Conservation (phyloP, 64 coral and sea anemone species). For the Trachythela sp. region DNA sequence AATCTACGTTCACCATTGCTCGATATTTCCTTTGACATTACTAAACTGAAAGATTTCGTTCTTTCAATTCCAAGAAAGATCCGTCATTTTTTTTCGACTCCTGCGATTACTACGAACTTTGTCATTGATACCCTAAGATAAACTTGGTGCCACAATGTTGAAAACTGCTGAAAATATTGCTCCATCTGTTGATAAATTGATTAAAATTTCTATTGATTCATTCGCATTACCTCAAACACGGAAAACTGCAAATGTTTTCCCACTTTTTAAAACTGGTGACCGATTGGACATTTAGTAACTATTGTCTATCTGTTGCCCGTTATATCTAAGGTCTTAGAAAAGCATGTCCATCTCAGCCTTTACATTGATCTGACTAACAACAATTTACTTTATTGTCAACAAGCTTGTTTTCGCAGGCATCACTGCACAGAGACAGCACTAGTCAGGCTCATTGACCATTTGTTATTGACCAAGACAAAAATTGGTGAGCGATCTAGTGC, state of each 20-base stretch:
- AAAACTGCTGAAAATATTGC: not conserved
- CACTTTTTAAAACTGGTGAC: not conserved
- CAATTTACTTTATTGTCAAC: no score
- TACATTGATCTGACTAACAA: not conserved
- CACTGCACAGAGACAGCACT: no score
- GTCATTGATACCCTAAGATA: not conserved
- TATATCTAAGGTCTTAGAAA: not conserved
- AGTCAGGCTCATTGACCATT: no score
- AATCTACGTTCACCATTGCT: no score
- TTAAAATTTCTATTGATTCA: not conserved
- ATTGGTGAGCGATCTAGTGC: no score
- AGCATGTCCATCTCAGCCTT: not conserved
- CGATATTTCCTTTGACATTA: no score
- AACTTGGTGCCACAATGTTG: not conserved
- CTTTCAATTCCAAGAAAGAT: no score
- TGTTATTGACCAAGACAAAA: no score
- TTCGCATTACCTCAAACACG: not conserved
- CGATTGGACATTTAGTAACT: not conserved
- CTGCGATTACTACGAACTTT: not conserved
- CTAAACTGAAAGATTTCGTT: no score
- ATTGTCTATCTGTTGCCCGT: not conserved
- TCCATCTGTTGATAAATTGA: not conserved
- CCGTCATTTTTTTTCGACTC: not conserved
- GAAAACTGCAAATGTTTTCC: not conserved
- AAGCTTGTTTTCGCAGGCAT: no score